phyloP scores from a whole-genome alignment of 2,888 invertebrate genomes.

The Dexiosoma caninum region DNA sequence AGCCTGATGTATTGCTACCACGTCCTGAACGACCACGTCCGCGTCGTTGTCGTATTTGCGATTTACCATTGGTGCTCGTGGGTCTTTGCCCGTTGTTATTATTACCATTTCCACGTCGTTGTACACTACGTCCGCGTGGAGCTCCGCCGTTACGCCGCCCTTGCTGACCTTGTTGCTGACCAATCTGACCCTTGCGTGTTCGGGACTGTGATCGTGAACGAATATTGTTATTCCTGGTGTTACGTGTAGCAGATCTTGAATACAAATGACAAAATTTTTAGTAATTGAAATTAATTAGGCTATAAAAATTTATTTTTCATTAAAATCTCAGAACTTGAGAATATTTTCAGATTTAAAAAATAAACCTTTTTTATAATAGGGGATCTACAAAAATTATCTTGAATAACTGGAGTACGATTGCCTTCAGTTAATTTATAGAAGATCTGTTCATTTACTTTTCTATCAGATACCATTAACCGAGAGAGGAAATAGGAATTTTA shows the following conservation, averaged over 20 bases:
- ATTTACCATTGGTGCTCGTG: conserved; percentile 63
- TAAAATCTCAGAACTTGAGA: no score
- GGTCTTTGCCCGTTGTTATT: conserved; percentile 47
- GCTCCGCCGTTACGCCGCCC: conserved; percentile 65
- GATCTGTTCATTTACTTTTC: no score
- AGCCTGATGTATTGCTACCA: conserved; percentile 62
- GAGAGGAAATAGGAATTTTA: no score
- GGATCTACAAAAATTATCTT: no score
- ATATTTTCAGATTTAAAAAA: no score
- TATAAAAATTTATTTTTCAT: no score
- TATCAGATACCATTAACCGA: no score
- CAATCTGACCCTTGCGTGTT: conserved; percentile 67
- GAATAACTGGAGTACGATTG: no score
- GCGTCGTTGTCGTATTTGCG: conserved; percentile 70
- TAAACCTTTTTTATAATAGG: no score
- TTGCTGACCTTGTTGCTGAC: conserved; percentile 51
- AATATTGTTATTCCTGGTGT: conserved; percentile 63
- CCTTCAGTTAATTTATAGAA: no score
- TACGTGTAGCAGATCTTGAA: conserved; percentile 67
- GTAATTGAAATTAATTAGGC: not conserved
- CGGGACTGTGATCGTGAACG: conserved; percentile 72
- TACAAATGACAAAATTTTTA: not conserved
- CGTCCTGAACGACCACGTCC: conserved; percentile 73
- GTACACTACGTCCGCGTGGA: conserved; percentile 70
- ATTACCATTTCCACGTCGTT: conserved; percentile 64